Base-by-base conservation (phyloP, 2,888 invertebrate genomes). In the Hoplodrina ambigua region DNA sequence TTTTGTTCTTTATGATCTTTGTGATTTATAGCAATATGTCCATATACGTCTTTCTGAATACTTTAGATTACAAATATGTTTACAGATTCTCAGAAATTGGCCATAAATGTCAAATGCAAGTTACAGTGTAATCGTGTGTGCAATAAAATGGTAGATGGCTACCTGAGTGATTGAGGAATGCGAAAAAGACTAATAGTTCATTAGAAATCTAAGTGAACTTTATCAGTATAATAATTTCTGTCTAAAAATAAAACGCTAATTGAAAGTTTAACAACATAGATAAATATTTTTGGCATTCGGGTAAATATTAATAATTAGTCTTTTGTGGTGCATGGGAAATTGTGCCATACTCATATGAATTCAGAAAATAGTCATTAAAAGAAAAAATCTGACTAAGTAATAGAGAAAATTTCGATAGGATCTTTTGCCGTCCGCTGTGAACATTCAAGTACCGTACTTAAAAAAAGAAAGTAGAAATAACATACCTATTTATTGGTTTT, bases 331-430 rank as follows among this genome's bases (percentile, higher is more conserved):
- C 46, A 46, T 46, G 3, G 20, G 19, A 52, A 60, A 25, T n/a
- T 17, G 20, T 17, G n/a, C 61, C 37, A 1, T 25, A 25, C 11
- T 17, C 30, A 2, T 50, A 37, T n/a, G 25, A 44, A 25, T 20
- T 20, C 17, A 17, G 33, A 62, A 55, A 57, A 57, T 25, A 19
- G 15, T 72, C 30, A 59, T n/a, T 57, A 53, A 61, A 58, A 49
- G 15, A 46, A 6, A 46, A 17, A 46, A 17, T 17, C 4, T 17
- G 17, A 17, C 46, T 46, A 46, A 17, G 46, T 46, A 17, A 62
- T 54, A 61, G 60, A 44, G 5, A 20, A n/a, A 57, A 44, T 17
- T 25, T 46, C 3, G 5, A 33, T 30, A n/a, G 4, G 10, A 13
- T 17, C 49, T 56, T 59, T 63, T 53, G 10, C 20, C 19, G n/a